phyloP scores from a whole-genome alignment of 2,113 vertebrate genomes.

The Ictalurus punctatus region DNA sequence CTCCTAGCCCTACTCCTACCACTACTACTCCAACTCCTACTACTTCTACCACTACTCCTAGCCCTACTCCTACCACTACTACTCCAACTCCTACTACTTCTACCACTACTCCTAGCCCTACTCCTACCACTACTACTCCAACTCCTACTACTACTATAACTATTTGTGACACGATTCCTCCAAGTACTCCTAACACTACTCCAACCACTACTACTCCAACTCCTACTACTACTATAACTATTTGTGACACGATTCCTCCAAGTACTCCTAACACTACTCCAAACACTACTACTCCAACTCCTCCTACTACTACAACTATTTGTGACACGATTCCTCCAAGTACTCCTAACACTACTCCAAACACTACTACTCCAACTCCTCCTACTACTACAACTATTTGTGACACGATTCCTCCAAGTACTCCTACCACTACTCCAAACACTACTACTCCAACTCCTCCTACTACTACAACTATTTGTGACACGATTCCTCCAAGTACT shows the following conservation, averaged over 20 bases:
- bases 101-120: neutral
- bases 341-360: too few relatives aligned
- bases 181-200: neutral
- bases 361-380: neutral
- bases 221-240: neutral
- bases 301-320: too few relatives aligned
- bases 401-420: too few relatives aligned
- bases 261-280: too few relatives aligned
- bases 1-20: neutral
- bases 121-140: neutral
- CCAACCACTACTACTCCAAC: neutral
- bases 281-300: neutral
- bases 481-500: neutral
- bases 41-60: neutral
- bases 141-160: too few relatives aligned
- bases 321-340: too few relatives aligned
- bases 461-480: neutral
- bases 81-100: neutral
- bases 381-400: too few relatives aligned
- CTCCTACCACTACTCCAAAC: neutral
- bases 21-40: neutral
- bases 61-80: neutral
- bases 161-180: too few relatives aligned
- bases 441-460: neutral
- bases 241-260: neutral